phyloP scores from a whole-genome alignment of 1,140 invertebrate genomes.

The Aphaenogaster floridana region DNA sequence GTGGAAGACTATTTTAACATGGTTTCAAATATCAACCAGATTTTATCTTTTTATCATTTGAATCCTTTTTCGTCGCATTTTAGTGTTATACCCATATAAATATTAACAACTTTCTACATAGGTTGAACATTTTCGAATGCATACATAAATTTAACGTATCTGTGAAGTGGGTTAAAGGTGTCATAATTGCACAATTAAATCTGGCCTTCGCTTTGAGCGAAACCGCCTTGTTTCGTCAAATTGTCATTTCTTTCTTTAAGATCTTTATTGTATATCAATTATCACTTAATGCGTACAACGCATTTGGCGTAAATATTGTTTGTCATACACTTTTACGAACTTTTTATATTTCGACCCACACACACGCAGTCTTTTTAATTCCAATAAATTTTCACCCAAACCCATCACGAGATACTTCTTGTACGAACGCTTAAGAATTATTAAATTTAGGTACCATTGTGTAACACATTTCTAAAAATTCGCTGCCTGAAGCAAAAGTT shows the following conservation, averaged over 20 bases:
- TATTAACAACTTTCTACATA: conserved; percentile 23
- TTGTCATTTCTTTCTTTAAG: background rate
- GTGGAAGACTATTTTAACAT: conserved; percentile 53
- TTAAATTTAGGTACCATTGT: background rate
- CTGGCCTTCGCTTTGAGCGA: background rate
- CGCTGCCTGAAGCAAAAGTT: conserved; percentile 12
- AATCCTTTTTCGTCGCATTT: conserved; percentile 30
- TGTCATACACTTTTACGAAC: conserved; percentile 20
- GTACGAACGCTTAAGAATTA: conserved; percentile 15
- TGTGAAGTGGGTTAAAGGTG: conserved; percentile 34
- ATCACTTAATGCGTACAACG: background rate
- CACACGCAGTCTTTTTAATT: background rate
- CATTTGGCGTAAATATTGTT: conserved; percentile 34
- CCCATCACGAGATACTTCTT: conserved; percentile 59
- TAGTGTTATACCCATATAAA: conserved; percentile 11
- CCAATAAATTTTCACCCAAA: conserved; percentile 28
- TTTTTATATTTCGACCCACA: conserved; percentile 8
- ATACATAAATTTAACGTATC: conserved; percentile 51
- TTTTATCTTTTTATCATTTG: background rate
- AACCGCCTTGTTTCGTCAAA: background rate
- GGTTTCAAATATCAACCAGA: conserved; percentile 13
- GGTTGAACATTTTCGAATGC: background rate
- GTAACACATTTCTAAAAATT: conserved; percentile 26
- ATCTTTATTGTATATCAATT: background rate
- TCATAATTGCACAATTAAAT: conserved; percentile 10